Conservation (phyloP, 1,140 invertebrate genomes). For the Cotesia chilonis region DNA sequence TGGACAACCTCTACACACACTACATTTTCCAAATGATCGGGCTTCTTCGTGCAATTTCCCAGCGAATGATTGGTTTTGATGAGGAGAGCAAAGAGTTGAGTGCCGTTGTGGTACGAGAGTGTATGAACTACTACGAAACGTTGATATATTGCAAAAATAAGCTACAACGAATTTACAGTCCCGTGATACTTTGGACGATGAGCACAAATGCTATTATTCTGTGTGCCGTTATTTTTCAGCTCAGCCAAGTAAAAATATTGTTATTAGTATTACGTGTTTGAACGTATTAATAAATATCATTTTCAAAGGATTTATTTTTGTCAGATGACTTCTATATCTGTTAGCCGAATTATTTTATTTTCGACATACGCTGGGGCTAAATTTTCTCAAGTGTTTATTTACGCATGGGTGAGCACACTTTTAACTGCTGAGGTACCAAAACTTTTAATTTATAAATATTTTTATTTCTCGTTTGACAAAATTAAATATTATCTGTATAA, state of each 20-base stretch:
- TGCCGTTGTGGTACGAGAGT: slow-evolving; percentile 11
- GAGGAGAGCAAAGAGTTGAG: slow-evolving; percentile 5
- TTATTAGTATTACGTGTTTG: neutral
- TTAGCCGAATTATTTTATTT: slow-evolving; percentile 21
- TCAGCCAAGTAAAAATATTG: slow-evolving; percentile 16
- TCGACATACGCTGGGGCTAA: slow-evolving; percentile 22
- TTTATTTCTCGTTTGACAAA: too few relatives aligned
- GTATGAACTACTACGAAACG: slow-evolving; percentile 29
- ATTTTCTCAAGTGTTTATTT: slow-evolving; percentile 32
- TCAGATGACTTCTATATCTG: slow-evolving; percentile 21
- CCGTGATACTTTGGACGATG: slow-evolving; percentile 40
- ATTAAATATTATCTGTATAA: too few relatives aligned
- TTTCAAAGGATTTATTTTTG: neutral
- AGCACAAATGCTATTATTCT: slow-evolving; percentile 43
- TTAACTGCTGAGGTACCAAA: slow-evolving; percentile 30
- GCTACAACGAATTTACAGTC: slow-evolving; percentile 44
- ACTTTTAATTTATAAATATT: neutral
- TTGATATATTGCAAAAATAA: slow-evolving; percentile 37
- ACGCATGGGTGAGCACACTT: slow-evolving; percentile 24
- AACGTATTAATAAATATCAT: slow-evolving; percentile 5
- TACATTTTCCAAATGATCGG: slow-evolving; percentile 42
- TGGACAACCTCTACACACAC: slow-evolving; percentile 43
- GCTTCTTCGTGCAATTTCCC: slow-evolving; percentile 24
- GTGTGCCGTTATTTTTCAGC: slow-evolving; percentile 41
- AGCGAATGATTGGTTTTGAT: slow-evolving; percentile 32